phyloP scores from a whole-genome alignment of 2,113 vertebrate species.

The Rostratula benghalensis region DNA sequence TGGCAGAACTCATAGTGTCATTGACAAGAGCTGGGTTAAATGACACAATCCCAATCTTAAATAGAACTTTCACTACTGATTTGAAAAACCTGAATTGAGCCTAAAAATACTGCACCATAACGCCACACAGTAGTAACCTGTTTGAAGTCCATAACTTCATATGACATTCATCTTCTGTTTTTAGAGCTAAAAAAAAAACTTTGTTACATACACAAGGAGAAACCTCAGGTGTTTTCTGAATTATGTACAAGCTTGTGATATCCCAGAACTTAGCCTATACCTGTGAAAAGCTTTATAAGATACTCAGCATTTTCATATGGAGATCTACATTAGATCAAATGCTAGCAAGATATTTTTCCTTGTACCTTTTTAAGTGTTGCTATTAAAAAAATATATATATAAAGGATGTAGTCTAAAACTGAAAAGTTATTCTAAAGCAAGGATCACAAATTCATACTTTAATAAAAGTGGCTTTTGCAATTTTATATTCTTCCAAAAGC shows the following conservation, averaged over 20 bases:
- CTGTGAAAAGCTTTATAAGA: slow-evolving; percentile 75
- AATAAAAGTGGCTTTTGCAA: slow-evolving; percentile 6
- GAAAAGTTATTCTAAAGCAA: slow-evolving; percentile 25
- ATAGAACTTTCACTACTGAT: background rate
- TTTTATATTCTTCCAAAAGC: slow-evolving; percentile 56
- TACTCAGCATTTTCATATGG: slow-evolving; percentile 31
- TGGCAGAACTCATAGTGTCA: background rate
- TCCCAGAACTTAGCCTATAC: slow-evolving; percentile 75
- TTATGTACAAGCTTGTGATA: slow-evolving; percentile 20
- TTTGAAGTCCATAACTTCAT: background rate
- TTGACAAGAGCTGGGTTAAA: background rate
- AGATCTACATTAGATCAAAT: slow-evolving; percentile 76
- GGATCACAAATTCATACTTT: background rate
- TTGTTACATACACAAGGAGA: background rate
- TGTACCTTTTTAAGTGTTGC: slow-evolving; percentile 31
- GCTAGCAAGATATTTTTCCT: slow-evolving; percentile 35
- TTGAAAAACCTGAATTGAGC: background rate
- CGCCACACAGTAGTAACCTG: background rate
- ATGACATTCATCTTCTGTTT: background rate
- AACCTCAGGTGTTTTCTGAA: slow-evolving; percentile 65
- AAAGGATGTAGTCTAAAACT: background rate
- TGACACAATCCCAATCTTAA: accelerated
- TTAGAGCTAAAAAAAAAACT: background rate
- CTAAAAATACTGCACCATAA: background rate
- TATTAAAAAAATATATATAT: background rate